These are phyloP conservation scores for Tadarida brasiliensis DNA, from an alignment of 2,797 vertebrate genomes.

Conservation along the genomic window DNA sequence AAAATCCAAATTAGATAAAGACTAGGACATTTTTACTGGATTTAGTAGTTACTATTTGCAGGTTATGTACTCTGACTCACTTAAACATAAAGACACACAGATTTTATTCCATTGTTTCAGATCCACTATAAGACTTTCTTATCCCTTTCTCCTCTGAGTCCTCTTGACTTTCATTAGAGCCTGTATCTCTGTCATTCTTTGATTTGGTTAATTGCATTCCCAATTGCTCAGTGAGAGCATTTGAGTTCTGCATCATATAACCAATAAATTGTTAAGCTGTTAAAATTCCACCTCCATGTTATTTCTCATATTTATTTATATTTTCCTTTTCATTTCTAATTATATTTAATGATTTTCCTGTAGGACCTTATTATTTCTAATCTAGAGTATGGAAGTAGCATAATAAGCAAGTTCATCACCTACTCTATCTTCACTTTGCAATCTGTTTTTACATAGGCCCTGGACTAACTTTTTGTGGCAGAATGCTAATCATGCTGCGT, in stretches of 20 bases:
- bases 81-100: background rate
- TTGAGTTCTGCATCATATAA: constrained; percentile 12
- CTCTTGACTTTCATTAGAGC: background rate
- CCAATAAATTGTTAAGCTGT: background rate
- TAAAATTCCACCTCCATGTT: constrained; percentile 40
- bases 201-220: constrained; percentile 47
- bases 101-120: background rate
- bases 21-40: background rate
- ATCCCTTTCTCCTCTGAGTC: background rate
- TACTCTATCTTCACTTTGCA: background rate
- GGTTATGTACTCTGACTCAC: background rate
- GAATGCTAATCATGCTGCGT: background rate
- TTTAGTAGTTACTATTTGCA: background rate
- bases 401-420: background rate
- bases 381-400: background rate
- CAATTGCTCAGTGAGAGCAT: background rate
- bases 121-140: background rate
- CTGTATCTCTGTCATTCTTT: constrained; percentile 16
- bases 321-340: constrained; percentile 28
- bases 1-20: background rate
- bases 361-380: background rate
- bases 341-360: constrained; percentile 59
- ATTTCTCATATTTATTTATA: constrained; percentile 50
- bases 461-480: background rate
- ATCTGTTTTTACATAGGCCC: background rate